Conservation (phyloP, 2,888 invertebrate genomes). For the Frankliniella intonsa region DNA sequence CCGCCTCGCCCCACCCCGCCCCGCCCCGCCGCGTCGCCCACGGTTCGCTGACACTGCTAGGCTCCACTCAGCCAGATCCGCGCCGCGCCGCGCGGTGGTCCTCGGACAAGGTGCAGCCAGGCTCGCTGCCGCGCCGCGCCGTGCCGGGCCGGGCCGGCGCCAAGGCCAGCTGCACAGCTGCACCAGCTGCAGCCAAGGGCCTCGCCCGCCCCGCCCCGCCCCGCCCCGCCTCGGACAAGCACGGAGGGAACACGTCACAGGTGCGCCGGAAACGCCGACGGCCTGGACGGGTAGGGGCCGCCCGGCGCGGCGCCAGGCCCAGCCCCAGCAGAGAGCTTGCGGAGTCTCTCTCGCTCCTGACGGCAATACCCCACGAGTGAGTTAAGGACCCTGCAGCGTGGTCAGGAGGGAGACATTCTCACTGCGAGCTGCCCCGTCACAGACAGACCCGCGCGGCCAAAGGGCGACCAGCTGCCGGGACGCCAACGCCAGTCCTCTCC, state of each 20-base stretch:
- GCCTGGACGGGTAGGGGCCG: background rate
- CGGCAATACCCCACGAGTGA: too few species aligned
- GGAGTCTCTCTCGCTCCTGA: too few species aligned
- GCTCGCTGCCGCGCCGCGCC: background rate
- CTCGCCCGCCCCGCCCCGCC: too few species aligned
- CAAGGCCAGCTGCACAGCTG: background rate
- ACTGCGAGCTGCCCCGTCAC: too few species aligned
- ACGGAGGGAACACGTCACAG: background rate
- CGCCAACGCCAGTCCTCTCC: background rate
- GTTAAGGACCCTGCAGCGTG: too few species aligned
- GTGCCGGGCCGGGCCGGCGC: background rate
- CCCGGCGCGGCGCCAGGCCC: too few species aligned
- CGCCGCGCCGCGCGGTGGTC: background rate
- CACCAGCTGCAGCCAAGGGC: background rate
- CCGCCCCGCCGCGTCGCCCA: background rate
- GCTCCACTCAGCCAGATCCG: background rate
- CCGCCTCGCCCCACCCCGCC: background rate
- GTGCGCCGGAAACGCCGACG: background rate
- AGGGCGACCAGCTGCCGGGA: background rate
- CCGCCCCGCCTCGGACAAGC: background rate
- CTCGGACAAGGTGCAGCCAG: background rate
- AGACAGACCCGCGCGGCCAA: background rate
- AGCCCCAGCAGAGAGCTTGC: too few species aligned
- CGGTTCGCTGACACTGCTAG: background rate
- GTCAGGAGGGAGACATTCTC: too few species aligned